phyloP scores from a whole-genome alignment of 2,113 vertebrate genomes.

The Megatriorchis doriae region DNA sequence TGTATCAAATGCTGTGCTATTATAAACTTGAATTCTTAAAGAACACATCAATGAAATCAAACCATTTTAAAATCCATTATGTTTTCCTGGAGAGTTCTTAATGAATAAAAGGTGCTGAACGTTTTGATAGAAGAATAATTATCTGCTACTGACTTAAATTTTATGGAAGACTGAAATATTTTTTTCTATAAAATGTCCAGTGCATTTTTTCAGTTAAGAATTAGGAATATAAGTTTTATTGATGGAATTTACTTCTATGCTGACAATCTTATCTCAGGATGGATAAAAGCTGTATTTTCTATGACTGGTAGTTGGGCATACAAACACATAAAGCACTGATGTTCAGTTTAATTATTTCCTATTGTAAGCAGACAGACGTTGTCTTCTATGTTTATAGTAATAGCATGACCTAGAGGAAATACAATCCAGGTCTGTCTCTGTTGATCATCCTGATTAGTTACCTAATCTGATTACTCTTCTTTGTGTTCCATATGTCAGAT shows the following conservation, averaged over 20 bases:
- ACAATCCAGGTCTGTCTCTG: conserved; percentile 8
- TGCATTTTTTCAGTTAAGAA: not conserved
- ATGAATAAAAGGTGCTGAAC: not conserved
- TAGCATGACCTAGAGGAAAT: conserved; percentile 51
- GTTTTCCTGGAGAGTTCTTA: not conserved
- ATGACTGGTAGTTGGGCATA: not conserved
- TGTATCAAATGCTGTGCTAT: not conserved
- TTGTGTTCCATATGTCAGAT: conserved; percentile 70
- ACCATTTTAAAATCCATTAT: not conserved
- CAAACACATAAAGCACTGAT: not conserved
- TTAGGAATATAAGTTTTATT: not conserved
- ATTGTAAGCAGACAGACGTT: not conserved
- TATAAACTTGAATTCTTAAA: not conserved
- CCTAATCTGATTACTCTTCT: conserved; percentile 76
- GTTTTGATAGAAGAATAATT: not conserved
- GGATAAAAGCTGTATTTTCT: not conserved
- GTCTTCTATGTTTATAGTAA: conserved; percentile 11
- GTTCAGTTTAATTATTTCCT: conserved; percentile 13
- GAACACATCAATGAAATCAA: not conserved
- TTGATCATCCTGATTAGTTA: conserved; percentile 69
- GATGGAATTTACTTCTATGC: not conserved
- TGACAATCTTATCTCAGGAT: not conserved
- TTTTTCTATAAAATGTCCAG: not conserved
- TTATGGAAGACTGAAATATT: not conserved
- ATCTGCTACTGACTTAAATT: not conserved